Evolutionary conservation across 2,888 invertebrate genomes (phyloP), one percentile per base, ranked within the genome.

Genomic region (Drosophila bunnanda): DNA sequence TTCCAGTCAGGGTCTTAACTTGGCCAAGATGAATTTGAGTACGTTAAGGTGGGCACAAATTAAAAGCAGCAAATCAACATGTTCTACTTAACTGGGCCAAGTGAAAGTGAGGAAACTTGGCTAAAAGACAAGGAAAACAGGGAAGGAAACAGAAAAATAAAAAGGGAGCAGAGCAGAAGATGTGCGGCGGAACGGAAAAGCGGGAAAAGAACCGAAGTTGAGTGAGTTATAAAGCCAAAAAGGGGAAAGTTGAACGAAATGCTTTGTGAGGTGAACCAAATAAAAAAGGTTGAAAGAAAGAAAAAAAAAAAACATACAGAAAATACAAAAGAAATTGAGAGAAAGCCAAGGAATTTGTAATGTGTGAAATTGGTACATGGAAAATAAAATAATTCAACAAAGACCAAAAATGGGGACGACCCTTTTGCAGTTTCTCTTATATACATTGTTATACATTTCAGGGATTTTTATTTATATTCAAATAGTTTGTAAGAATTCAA

Each of bases 31-130:
- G 68, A 54, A 67, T 67, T 67, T 66, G 44, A 53, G 53, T 65
- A n/a, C 44, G 66, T 66, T 54, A 54, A 46, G 67, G 67, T 67
- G 54, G 38, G 68, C 54, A 28, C 46, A 54, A 67, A 67, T 67
- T 67, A 67, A 67, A 67, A 67, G 67, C 67, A 67, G 66, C 68
- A 67, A 67, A 67, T 67, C 66, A 67, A 67, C 66, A 54, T 65
- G 66, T 67, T 67, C 54, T 54, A 67, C 66, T 67, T 54, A 54
- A 67, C 66, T 48, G 34, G 68, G 68, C 39, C 25, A 54, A 67
- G 46, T 62, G 54, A 67, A 67, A 54, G 46, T 54, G 54, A 44
- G 66, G 34, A 30, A 38, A 62, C 50, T 32, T 2, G 50, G 20
- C 10, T 17, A 6, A 32, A 13, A 30, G 56, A 36, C 32, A 53